These are phyloP conservation scores for Eurypyga helias DNA, from an alignment of 2,113 vertebrate species.

Conservation along the genomic window DNA sequence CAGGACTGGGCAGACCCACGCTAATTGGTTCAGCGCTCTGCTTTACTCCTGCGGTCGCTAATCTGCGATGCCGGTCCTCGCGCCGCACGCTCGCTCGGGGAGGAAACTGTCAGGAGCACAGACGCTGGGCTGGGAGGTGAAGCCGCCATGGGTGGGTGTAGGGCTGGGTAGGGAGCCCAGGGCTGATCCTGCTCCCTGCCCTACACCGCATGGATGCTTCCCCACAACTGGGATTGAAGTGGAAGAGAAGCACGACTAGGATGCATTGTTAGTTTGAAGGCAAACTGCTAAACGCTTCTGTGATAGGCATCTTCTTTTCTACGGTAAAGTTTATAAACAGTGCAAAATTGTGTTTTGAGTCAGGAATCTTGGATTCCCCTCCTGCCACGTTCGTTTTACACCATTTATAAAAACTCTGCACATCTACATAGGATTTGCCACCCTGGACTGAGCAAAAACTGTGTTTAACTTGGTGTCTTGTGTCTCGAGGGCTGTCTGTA, in stretches of 20 bases:
- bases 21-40: not conserved
- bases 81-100: not conserved
- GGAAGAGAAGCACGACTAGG: not conserved
- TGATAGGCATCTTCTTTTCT: not conserved
- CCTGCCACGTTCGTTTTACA: not conserved
- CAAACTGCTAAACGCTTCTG: not conserved
- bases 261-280: not conserved
- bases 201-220: accelerated
- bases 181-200: not conserved
- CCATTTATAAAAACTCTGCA: not conserved
- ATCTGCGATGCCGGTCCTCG: not conserved
- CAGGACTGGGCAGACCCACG: not conserved
- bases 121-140: not conserved
- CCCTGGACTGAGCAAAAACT: not conserved
- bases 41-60: accelerated
- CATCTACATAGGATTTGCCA: not conserved
- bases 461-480: not conserved
- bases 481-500: not conserved
- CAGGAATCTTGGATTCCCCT: not conserved
- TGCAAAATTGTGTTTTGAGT: not conserved
- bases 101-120: not conserved
- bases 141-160: accelerated
- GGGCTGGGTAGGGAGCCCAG: not conserved
- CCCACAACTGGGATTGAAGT: accelerated
- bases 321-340: not conserved